Percentiles rank a stretch among this genome's conserved stretches.
Evolutionary conservation across 2,888 invertebrate genomes (phyloP).

Genomic region (Drosophila villosipedis): DNA sequence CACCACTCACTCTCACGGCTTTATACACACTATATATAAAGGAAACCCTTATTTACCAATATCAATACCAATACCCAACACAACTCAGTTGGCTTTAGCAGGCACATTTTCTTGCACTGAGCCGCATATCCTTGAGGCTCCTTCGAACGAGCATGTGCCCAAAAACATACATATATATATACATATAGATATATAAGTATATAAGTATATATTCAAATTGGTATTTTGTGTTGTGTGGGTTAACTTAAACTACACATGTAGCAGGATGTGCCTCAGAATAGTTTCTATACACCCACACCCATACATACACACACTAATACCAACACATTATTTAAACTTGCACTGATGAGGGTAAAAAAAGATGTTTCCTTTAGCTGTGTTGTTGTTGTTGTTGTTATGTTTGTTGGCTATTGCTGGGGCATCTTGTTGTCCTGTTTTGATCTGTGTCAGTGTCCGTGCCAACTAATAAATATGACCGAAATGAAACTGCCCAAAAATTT

Average conservation of each 20-base stretch:
- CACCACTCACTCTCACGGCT: not conserved
- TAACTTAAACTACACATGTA: constrained; percentile 59
- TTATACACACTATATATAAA: constrained; percentile 22
- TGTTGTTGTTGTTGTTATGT: constrained; percentile 6
- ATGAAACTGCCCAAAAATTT: constrained; percentile 83
- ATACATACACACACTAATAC: constrained; percentile 37
- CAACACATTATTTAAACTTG: constrained; percentile 70
- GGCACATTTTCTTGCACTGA: constrained; percentile 62
- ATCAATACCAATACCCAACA: constrained; percentile 17
- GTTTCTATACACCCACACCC: constrained; percentile 41
- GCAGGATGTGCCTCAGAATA: constrained; percentile 69
- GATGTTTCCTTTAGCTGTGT: constrained; percentile 67
- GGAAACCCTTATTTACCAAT: constrained; percentile 15
- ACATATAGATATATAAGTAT: constrained; percentile 13
- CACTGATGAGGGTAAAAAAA: constrained; percentile 77
- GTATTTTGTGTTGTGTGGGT: constrained; percentile 43
- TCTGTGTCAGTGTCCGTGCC: constrained; percentile 72
- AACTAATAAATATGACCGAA: constrained; percentile 84
- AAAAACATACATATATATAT: constrained; percentile 20
- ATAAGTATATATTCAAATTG: constrained; percentile 35
- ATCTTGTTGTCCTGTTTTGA: constrained; percentile 78
- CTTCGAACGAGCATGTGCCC: constrained; percentile 39
- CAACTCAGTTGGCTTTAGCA: constrained; percentile 19
- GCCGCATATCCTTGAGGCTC: constrained; percentile 70
- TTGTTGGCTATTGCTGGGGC: constrained; percentile 35